phyloP scores from a whole-genome alignment of 2,888 invertebrate species.

The Cacoxenus indagator region DNA sequence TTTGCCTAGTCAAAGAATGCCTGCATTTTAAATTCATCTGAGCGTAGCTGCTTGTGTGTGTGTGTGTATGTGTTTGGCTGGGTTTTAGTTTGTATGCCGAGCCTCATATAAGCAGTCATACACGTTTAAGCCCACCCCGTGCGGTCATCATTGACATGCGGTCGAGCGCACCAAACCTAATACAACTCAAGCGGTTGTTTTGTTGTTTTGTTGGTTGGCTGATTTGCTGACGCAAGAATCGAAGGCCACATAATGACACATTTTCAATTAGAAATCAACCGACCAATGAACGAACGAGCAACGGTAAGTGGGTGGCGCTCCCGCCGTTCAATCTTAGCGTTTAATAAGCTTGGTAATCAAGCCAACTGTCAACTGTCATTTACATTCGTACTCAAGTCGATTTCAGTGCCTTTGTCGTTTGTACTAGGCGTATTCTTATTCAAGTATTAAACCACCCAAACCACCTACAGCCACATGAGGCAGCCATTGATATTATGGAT shows the following conservation, averaged over 20 bases:
- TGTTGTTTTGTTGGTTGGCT: too few species aligned
- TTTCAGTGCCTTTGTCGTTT: not conserved
- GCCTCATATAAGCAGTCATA: too few species aligned
- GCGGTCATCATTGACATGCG: not conserved
- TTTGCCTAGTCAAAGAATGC: too few species aligned
- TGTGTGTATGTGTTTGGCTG: too few species aligned
- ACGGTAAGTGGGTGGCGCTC: too few species aligned
- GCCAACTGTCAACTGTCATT: not conserved
- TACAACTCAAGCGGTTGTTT: not conserved
- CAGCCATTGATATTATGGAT: not conserved
- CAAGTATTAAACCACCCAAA: not conserved
- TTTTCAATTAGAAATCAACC: not conserved
- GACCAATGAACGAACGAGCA: too few species aligned
- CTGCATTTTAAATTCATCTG: too few species aligned
- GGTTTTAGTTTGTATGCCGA: too few species aligned
- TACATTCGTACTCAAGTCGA: not conserved
- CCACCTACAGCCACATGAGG: not conserved
- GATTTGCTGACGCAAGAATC: not conserved
- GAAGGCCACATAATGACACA: not conserved
- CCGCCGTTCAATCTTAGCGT: too few species aligned
- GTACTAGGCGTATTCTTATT: conserved; percentile 1
- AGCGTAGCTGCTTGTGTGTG: too few species aligned
- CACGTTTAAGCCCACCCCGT: too few species aligned
- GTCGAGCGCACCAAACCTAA: not conserved
- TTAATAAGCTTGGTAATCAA: too few species aligned